phyloP scores from a whole-genome alignment of 2,797 vertebrate species.

The Chromis chromis region DNA sequence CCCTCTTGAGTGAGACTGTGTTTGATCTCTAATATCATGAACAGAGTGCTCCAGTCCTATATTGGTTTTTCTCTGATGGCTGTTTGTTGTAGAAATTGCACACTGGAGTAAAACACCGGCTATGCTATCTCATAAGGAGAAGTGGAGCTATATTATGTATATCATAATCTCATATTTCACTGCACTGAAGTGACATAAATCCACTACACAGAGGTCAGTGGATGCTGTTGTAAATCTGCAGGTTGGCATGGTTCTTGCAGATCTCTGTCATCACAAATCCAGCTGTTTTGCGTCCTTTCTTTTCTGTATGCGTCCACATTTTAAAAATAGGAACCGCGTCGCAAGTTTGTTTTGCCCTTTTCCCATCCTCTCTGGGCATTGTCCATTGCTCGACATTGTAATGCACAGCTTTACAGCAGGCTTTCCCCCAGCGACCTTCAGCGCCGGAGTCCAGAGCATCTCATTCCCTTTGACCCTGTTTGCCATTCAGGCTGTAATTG shows the following conservation, averaged over 20 bases:
- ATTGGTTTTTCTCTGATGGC: conserved; percentile 59
- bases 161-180: no score
- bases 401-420: conserved; percentile 56
- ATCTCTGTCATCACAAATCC: background rate
- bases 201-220: no score
- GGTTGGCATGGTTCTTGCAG: background rate
- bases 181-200: no score
- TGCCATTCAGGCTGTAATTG: conserved; percentile 79
- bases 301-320: conserved; percentile 2
- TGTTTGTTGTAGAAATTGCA: conserved; percentile 52
- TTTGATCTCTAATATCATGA: conserved; percentile 61
- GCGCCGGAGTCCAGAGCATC: conserved; percentile 57
- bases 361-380: conserved; percentile 11
- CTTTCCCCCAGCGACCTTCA: conserved; percentile 71
- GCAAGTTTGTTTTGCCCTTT: conserved; percentile 8
- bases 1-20: conserved; percentile 46
- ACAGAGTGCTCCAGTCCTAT: conserved; percentile 35
- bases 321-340: background rate
- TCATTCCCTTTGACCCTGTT: conserved; percentile 76
- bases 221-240: no score
- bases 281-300: background rate
- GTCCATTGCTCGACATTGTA: conserved; percentile 44
- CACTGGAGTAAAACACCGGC: conserved; percentile 23
- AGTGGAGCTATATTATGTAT: background rate
- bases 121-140: conserved; percentile 7